Evolutionary conservation across 2,113 vertebrate species (phyloP).

Genomic region (human (Homo sapiens)): GRCh38 chr6:135419501-135420000

Average conservation of each 20-base stretch:
- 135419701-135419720: background rate
- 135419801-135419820: background rate
- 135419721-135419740: background rate
- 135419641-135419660: background rate
- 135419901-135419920: background rate
- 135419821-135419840: background rate
- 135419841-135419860: background rate
- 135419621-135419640: background rate
- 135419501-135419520: background rate
- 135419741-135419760: background rate
- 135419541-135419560: background rate
- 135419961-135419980: background rate
- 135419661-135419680: background rate
- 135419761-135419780: background rate
- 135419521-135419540: background rate
- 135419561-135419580: background rate
- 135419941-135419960: background rate
- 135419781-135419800: background rate
- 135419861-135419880: background rate
- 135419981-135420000: background rate
- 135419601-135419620: background rate
- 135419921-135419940: background rate
- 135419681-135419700: background rate
- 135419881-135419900: background rate
- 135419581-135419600: background rate